phyloP scores from a whole-genome alignment of 2,797 vertebrate species.

The Neosilurus hyrtlii region DNA sequence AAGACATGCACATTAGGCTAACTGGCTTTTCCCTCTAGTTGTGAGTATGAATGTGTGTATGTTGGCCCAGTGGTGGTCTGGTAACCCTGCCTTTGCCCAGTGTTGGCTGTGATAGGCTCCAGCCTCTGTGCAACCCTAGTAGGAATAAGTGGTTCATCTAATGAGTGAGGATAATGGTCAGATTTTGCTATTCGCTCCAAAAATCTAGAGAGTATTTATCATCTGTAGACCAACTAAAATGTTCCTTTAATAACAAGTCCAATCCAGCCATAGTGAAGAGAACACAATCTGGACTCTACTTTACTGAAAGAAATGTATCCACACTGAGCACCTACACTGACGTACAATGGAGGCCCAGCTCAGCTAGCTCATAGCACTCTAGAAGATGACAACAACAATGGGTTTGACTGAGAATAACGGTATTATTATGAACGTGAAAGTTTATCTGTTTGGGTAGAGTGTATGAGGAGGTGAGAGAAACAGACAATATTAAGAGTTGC shows the following conservation, averaged over 20 bases:
- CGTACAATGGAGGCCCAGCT: not conserved
- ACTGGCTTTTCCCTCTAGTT: too few relatives aligned
- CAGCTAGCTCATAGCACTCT: not conserved
- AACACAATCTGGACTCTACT: not conserved
- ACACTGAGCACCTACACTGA: not conserved
- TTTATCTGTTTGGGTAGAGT: not conserved
- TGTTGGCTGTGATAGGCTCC: too few relatives aligned
- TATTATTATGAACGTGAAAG: not conserved
- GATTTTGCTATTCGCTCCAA: not conserved
- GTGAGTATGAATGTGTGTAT: too few relatives aligned
- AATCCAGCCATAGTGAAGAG: not conserved
- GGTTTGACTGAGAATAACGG: not conserved
- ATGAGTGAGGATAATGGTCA: not conserved
- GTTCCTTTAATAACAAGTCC: not conserved
- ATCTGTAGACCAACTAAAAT: not conserved
- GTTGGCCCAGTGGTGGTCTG: too few relatives aligned
- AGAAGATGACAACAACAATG: too few relatives aligned
- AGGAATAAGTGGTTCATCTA: too few relatives aligned
- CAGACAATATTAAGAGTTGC: not conserved
- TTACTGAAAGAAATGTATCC: not conserved
- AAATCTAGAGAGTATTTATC: not conserved
- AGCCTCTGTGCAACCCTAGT: too few relatives aligned
- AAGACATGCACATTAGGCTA: too few relatives aligned
- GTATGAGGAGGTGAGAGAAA: not conserved
- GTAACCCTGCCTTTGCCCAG: too few relatives aligned